A percentile compares a stretch with the other conserved stretches of the same genome.
Conservation (phyloP, 2,113 vertebrate species). For the Ophthalmolycus amberensis region DNA sequence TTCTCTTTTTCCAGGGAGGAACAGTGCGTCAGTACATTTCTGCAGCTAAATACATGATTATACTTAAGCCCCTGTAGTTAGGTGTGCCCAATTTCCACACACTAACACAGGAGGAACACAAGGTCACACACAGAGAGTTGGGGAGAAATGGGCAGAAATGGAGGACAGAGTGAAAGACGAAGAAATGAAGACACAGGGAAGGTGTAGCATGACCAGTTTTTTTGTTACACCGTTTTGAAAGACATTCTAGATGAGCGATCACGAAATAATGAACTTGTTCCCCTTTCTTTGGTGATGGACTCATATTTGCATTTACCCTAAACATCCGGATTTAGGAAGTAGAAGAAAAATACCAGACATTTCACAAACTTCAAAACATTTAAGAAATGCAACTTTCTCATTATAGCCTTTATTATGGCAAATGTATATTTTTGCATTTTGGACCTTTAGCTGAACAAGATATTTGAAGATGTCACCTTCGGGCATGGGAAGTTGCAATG, state of each 20-base stretch:
- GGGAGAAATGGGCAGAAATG: conserved; percentile 59
- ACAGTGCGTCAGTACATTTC: conserved; percentile 80
- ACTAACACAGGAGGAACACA: conserved; percentile 76
- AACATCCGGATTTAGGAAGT: not conserved
- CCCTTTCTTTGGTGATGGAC: conserved; percentile 42
- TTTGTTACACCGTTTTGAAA: conserved; percentile 29
- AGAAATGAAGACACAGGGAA: conserved; percentile 49
- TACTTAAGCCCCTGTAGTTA: conserved; percentile 85
- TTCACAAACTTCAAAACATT: not conserved
- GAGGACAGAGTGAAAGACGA: conserved; percentile 59
- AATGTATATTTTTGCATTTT: not conserved
- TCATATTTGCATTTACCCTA: conserved; percentile 17
- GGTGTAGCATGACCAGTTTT: conserved; percentile 46
- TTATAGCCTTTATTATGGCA: not conserved
- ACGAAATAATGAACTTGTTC: conserved; percentile 4
- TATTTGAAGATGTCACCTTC: not conserved
- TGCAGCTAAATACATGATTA: conserved; percentile 84
- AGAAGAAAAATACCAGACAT: not conserved
- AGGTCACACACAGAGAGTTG: conserved; percentile 73
- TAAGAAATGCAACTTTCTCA: not conserved
- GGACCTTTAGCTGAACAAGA: not conserved
- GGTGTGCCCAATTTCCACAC: conserved; percentile 85
- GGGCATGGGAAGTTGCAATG: not conserved
- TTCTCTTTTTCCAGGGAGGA: conserved; percentile 81
- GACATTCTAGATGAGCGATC: conserved; percentile 26